Evolutionary conservation across 1,140 invertebrate species (phyloP), one percentile per base, ranked within the genome.

Genomic region (Macrostomum lignano): DNA sequence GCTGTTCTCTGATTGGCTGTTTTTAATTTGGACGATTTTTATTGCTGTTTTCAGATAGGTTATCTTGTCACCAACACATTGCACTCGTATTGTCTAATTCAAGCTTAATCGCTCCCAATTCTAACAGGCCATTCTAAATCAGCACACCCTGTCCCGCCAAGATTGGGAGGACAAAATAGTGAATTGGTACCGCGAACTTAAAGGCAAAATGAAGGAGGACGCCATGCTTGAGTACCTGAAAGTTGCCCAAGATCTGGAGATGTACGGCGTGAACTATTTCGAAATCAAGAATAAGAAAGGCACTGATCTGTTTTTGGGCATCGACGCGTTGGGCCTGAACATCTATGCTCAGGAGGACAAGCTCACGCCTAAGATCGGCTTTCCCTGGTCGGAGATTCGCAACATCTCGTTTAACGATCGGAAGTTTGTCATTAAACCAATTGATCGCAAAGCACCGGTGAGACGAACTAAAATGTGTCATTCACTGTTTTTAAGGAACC

Each of bases 121-220:
- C 6, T 25, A n/a, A 24, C 26, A 4, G 7, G 26, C 67, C 55
- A 70, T 76, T 14, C 71, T 76, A 58, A 78, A 91, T 55, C 82
- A 93, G 56, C 79, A 82, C 57, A 84, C 94, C 63, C 81, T 94
- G 74, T 81, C 81, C 25, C 71, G 76, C 49, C 78, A 91, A 30
- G 84, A 94, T 65, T 98, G 91, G 91, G 86, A 96, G 58, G 73
- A 75, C 44, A 74, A 81, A 42, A 93, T 96, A 48, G 78, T 78
- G 39, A 82, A 77, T 37, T 98, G 88, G 88, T 96, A 65, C 46
- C 50, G 55, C 20, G 84, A 96, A 58, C 84, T 94, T 54, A 71
- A 72, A 49, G 81, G 73, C 34, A 88, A 91, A 77, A 61, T 75
- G 42, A 70, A 75, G 60, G 61, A 47, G 32, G 35, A 38, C 14